Percentiles rank a stretch among this genome's conserved stretches.
These are phyloP conservation scores for Tenthredo scrophulariae DNA, from an alignment of 2,888 invertebrate species.

Conservation along the genomic window DNA sequence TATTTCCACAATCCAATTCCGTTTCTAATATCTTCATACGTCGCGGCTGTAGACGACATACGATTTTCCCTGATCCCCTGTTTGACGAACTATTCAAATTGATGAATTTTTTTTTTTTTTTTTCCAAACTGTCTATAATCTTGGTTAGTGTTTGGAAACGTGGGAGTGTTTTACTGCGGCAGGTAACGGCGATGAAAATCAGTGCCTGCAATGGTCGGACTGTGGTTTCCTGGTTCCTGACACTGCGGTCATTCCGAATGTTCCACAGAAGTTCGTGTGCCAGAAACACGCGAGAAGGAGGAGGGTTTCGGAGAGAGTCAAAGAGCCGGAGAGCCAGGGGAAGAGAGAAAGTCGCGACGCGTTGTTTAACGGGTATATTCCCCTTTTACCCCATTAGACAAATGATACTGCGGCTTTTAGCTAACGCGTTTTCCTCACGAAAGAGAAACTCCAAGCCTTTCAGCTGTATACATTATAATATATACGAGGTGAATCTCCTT, in stretches of 20 bases:
- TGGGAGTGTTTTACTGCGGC: not conserved
- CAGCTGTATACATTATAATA: slow-evolving; percentile 15
- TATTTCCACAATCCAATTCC: not conserved
- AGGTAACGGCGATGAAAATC: slow-evolving; percentile 22
- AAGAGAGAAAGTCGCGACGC: slow-evolving; percentile 19
- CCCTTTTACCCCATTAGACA: slow-evolving; percentile 51
- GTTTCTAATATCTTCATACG: slow-evolving; percentile 5
- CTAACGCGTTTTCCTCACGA: slow-evolving; percentile 49
- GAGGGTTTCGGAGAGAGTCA: not conserved
- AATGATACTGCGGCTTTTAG: slow-evolving; percentile 52
- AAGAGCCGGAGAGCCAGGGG: not conserved
- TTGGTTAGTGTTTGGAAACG: not conserved
- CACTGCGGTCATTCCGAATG: slow-evolving; percentile 54
- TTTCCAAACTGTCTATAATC: not conserved
- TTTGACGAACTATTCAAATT: not conserved
- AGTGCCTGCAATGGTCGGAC: slow-evolving; percentile 25
- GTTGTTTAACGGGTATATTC: slow-evolving; percentile 39
- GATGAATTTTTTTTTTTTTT: not conserved
- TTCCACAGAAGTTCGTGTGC: slow-evolving; percentile 55
- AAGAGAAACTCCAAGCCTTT: slow-evolving; percentile 28
- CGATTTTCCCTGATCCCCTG: not conserved
- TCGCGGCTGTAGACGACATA: not conserved
- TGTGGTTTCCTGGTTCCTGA: slow-evolving; percentile 37
- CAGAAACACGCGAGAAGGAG: slow-evolving; percentile 12
- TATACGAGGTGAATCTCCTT: slow-evolving; percentile 5